These are phyloP conservation scores for Alligator mississippiensis DNA, from an alignment of 2,113 vertebrate species.

Conservation along the genomic window DNA sequence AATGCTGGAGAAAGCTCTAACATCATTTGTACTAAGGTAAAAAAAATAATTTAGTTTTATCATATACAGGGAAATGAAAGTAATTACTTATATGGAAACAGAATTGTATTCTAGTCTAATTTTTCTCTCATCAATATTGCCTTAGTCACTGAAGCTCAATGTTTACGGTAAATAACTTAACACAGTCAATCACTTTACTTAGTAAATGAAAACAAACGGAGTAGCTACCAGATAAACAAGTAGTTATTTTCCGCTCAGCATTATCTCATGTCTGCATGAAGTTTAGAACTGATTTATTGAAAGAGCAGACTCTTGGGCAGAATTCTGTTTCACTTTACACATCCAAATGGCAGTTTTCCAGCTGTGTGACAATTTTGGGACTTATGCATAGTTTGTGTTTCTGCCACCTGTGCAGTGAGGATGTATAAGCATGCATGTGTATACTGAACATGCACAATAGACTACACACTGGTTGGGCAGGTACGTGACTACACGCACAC, in stretches of 20 bases:
- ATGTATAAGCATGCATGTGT: no score
- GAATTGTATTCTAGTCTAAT: not conserved
- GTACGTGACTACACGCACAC: no score
- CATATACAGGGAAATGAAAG: constrained; percentile 22
- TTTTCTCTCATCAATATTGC: not conserved
- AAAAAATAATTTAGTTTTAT: not conserved
- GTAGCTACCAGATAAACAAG: constrained; percentile 41
- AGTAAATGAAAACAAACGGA: constrained; percentile 50
- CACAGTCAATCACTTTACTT: constrained; percentile 43
- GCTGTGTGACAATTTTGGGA: no score
- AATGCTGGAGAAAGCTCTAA: not conserved
- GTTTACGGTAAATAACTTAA: constrained; percentile 3
- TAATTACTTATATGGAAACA: not conserved
- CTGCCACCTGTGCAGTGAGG: no score
- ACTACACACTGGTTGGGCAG: no score
- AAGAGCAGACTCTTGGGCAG: not conserved
- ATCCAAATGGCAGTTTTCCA: no score
- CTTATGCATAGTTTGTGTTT: no score
- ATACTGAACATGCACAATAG: no score
- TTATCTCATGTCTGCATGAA: constrained; percentile 48
- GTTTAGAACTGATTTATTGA: constrained; percentile 55
- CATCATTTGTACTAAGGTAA: not conserved
- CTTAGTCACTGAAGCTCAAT: not conserved
- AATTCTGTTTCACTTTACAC: no score
- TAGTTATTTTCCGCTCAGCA: constrained; percentile 51